Evolutionary conservation across 2,888 invertebrate genomes (phyloP).

Genomic region (Oscheius sp.): DNA sequence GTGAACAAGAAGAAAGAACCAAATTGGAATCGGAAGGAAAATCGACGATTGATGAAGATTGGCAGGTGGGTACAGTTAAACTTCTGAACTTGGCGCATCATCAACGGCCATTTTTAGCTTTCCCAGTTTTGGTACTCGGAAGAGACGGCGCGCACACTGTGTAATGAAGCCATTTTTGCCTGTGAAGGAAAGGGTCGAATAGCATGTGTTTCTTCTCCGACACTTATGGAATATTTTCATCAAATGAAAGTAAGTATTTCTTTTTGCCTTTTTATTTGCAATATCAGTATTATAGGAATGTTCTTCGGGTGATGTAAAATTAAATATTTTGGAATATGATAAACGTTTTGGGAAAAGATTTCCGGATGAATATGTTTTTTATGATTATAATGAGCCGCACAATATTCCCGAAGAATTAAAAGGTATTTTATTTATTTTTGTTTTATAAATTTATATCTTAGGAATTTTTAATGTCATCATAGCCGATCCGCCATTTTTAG

Average conservation of each 20-base stretch:
- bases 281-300: constrained; percentile 7
- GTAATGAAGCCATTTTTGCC: constrained; percentile 44
- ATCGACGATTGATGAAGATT: constrained; percentile 54
- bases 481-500: constrained; percentile 93
- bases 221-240: constrained; percentile 54
- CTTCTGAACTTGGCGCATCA: constrained; percentile 6
- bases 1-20: constrained; percentile 33
- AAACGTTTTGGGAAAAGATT: constrained; percentile 80
- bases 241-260: constrained; percentile 44
- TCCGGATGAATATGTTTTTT: constrained; percentile 84
- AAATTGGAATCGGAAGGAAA: constrained; percentile 32
- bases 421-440: constrained; percentile 58
- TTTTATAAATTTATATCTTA: neutral
- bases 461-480: constrained; percentile 82
- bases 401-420: constrained; percentile 79
- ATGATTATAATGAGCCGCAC: constrained; percentile 84
- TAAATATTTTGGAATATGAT: constrained; percentile 83
- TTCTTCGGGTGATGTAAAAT: constrained; percentile 11
- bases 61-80: constrained; percentile 47
- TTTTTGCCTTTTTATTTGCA: neutral
- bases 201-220: constrained; percentile 58
- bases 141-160: constrained; percentile 78
- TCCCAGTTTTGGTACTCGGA: constrained; percentile 98
- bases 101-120: constrained; percentile 80
- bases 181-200: constrained; percentile 40